Evolutionary conservation across 2,888 invertebrate genomes (phyloP), one percentile per base, ranked within the genome.

Genomic region (Fabriciana adippe): DNA sequence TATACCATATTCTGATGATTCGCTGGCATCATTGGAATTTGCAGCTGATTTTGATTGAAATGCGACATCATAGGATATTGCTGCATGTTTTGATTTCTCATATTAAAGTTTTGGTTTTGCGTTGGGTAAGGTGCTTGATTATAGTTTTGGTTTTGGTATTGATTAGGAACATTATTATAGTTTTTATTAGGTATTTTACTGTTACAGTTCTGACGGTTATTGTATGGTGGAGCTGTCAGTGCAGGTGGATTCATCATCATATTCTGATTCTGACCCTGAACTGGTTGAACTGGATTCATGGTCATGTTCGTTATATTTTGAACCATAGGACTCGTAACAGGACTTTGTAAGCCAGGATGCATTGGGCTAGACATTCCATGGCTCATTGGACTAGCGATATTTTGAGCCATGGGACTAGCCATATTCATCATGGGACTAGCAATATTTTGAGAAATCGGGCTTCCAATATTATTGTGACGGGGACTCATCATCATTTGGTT

Each of bases 401-500:
- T 90, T 64, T 91, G 92, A 51, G 89, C 88, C 84, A 90, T 85
- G 0, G 91, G 92, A 72, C 87, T 88, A 6, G 84, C 79, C 78
- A 90, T 88, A 41, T 90, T 90, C 8, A 87, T 81, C 81, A 89
- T 86, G 0, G 90, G 90, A 71, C 90, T 91, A 0, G 88, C 82
- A 79, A 89, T 86, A 64, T 81, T 82, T 72, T 82, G 81, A 3
- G 81, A 81, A 75, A 81, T 78, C 1, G 81, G 82, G 67, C 81
- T 82, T 8, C 86, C 86, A 3, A 89, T 82, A 65, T 88, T 89
- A 55, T 86, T 87, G 64, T 89, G 88, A 51, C 88, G 80, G 26
- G 90, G 89, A 73, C 92, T 93, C 92, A 92, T 92, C 80, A 89
- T 86, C 70, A 92, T 89, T 76, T 91, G 92, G 73, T 86, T 91